Evolutionary conservation across 2,888 invertebrate species (phyloP), one percentile per base, ranked within the genome.

Genomic region (Nephrotoma flavescens): DNA sequence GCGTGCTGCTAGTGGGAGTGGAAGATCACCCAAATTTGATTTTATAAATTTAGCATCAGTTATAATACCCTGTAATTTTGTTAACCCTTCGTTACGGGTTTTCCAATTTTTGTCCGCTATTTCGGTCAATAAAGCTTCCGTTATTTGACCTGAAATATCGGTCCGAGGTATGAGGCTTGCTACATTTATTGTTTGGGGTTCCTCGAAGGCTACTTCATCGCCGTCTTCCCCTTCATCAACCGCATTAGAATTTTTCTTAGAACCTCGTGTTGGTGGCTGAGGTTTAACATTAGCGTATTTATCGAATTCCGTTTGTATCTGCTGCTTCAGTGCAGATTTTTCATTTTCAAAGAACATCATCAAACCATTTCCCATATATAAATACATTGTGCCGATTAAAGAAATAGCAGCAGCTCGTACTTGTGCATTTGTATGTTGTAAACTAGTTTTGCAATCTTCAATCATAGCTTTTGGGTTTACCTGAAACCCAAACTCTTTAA

Each of bases 51-150:
- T 95, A 0, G 96, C 95, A 86, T 95, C 96, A 45, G 88, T 90
- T 41, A 92, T 89, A 12, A 92, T 90, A 47, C 88, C 88, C 89
- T 92, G 92, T 41, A 92, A 87, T 88, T 91, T 93, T 86, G 91
- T 92, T 1, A 93, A 89, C 2, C 93, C 92, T 89, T 93, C 93
- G 88, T 92, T 93, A 83, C 93, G 92, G 0, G 92, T 91, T 93
- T 98, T 98, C 98, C 98, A 99, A 92, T 97, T 97, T 91, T 97
- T 97, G 91, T 98, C 97, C 41, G 94, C 93, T 88, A 98, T 93
- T 91, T 98, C 97, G 6, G 93, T 94, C 3, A 98, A 91, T 0
- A 98, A 92, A 0, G 94, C 92, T 88, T 97, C 96, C 0, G 97
- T 97, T 88, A 98, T 95, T 89, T 96, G 95, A 4, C 94, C 93